Evolutionary conservation across 2,113 vertebrate genomes (phyloP).

Genomic region (Mastomys coucha): DNA sequence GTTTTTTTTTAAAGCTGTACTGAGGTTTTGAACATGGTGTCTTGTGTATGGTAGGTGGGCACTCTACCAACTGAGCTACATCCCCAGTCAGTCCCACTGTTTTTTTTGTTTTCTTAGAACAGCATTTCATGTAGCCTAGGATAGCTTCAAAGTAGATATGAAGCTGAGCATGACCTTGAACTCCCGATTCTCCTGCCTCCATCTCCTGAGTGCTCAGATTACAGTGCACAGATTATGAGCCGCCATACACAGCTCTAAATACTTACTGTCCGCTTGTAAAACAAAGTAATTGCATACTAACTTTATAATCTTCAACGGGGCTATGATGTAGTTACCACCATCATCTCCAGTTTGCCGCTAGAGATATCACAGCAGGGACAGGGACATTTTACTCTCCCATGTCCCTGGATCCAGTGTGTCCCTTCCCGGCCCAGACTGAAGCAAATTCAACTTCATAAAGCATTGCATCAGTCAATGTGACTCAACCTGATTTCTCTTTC

Average conservation of each 20-base stretch:
- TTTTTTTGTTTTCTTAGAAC: not conserved
- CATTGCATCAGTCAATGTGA: not conserved
- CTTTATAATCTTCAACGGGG: not conserved
- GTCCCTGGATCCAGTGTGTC: not conserved
- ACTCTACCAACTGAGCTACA: not conserved
- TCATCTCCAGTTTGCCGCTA: not conserved
- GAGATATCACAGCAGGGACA: not conserved
- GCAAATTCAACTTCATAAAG: conserved; percentile 28
- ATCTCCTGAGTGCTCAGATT: not conserved
- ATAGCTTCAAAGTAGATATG: not conserved
- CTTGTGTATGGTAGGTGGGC: not conserved
- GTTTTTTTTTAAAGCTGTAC: not conserved
- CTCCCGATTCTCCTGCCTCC: not conserved
- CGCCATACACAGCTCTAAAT: not conserved
- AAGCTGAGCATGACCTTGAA: not conserved
- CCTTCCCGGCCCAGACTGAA: not conserved
- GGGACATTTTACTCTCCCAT: not conserved
- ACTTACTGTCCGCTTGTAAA: conserved; percentile 9
- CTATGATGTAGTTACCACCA: not conserved
- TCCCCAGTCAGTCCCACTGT: not conserved
- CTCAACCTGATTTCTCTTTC: conserved; percentile 37
- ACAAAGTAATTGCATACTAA: conserved; percentile 28
- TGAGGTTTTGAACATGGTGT: not conserved
- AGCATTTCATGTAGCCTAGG: not conserved
- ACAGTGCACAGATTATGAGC: not conserved